Evolutionary conservation across 2,113 vertebrate genomes (phyloP).

Genomic region (Bubo scandiacus): DNA sequence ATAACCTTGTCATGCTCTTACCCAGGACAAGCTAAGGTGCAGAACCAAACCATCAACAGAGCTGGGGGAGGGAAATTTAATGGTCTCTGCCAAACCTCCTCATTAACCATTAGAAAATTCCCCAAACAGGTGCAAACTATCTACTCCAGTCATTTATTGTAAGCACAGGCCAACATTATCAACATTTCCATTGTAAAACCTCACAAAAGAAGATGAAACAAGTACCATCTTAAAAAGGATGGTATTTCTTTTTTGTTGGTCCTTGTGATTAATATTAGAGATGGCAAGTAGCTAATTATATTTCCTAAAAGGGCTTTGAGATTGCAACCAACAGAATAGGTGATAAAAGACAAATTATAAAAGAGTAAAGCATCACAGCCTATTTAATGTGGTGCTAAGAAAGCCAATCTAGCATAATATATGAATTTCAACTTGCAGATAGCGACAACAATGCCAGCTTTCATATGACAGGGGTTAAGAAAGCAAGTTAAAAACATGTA

Average conservation of each 20-base stretch:
- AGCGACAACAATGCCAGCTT: background rate
- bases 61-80: background rate
- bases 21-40: background rate
- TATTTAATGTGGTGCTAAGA: background rate
- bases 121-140: background rate
- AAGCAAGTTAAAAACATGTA: background rate
- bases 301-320: constrained; percentile 1
- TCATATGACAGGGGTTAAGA: background rate
- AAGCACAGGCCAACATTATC: background rate
- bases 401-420: background rate
- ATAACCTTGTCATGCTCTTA: background rate
- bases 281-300: background rate
- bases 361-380: background rate
- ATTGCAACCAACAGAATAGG: background rate
- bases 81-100: background rate
- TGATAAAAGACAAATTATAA: background rate
- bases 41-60: background rate
- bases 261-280: background rate
- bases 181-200: background rate
- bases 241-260: background rate
- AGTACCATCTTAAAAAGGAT: background rate
- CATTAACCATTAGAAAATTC: background rate
- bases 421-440: background rate
- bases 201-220: background rate
- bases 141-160: background rate